A percentile compares a stretch with the other conserved stretches of the same genome.
phyloP scores from a whole-genome alignment of 1,140 invertebrate genomes.

The Achroia grisella region DNA sequence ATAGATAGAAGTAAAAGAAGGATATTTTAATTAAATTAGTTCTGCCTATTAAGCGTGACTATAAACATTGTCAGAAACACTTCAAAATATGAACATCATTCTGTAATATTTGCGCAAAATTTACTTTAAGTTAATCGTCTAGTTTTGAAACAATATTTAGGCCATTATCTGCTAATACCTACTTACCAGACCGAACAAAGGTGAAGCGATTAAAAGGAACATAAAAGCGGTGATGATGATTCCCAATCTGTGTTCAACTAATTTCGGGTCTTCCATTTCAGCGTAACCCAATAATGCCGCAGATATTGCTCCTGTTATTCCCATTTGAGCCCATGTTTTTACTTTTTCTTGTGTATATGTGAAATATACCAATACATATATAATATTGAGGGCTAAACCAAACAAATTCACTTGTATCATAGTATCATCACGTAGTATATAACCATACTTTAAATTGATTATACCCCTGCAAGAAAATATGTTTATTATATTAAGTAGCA shows the following conservation, averaged over 20 bases:
- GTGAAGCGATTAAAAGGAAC: conserved; percentile 79
- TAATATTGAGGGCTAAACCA: conserved; percentile 78
- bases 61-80: too few species aligned
- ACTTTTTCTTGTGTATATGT: conserved; percentile 76
- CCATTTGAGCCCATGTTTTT: conserved; percentile 73
- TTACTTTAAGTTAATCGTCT: too few species aligned
- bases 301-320: conserved; percentile 72
- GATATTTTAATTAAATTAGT: too few species aligned
- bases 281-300: conserved; percentile 77
- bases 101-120: too few species aligned
- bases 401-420: conserved; percentile 85
- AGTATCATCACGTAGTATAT: conserved; percentile 79
- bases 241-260: conserved; percentile 81
- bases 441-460: conserved; percentile 82
- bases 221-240: conserved; percentile 80
- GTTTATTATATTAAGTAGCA: neutral
- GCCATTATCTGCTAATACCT: too few species aligned
- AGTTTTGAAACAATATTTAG: too few species aligned
- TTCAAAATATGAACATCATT: too few species aligned
- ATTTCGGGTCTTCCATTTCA: conserved; percentile 76
- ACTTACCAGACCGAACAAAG: conserved; percentile 82
- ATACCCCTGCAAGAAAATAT: conserved; percentile 73
- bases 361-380: conserved; percentile 80
- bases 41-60: too few species aligned
- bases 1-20: too few species aligned